Conservation (phyloP, 2,888 invertebrate genomes). For the Branchipolynoe longqiensis region DNA sequence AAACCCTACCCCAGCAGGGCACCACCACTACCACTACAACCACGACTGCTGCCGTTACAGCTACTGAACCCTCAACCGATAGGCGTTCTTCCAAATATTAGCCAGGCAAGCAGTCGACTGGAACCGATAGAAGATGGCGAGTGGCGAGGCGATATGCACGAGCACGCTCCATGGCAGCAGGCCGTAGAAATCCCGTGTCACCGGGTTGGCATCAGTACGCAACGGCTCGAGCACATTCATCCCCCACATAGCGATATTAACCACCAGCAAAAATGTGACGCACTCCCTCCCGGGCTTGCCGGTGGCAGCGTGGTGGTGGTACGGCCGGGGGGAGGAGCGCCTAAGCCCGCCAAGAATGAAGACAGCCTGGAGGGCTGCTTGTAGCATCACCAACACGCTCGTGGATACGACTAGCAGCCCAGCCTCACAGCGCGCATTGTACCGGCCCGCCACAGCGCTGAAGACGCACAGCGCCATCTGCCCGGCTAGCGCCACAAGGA, state of each 20-base stretch:
- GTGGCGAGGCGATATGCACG: conserved; percentile 93
- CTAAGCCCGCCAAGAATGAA: conserved; percentile 96
- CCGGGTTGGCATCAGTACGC: conserved; percentile 94
- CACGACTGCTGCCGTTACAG: too few species aligned
- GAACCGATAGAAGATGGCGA: conserved; percentile 97
- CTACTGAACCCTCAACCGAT: conserved; percentile 84
- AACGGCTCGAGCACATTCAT: conserved; percentile 96
- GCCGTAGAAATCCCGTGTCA: conserved; percentile 95
- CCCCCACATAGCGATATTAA: conserved; percentile 97
- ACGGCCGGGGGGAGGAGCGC: conserved; percentile 92
- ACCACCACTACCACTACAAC: too few species aligned
- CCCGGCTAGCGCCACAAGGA: conserved; percentile 95
- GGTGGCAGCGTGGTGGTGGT: conserved; percentile 95
- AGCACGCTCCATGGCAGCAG: conserved; percentile 95
- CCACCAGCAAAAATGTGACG: conserved; percentile 96
- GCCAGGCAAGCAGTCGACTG: conserved; percentile 95
- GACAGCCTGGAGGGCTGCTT: conserved; percentile 95
- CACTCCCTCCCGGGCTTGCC: conserved; percentile 97
- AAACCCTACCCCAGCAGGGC: too few species aligned
- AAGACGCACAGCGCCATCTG: conserved; percentile 95
- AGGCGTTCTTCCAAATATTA: conserved; percentile 97
- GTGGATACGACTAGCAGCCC: conserved; percentile 94
- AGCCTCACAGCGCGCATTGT: conserved; percentile 89
- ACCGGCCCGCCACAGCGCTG: conserved; percentile 94
- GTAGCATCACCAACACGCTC: conserved; percentile 91